Evolutionary conservation across 2,888 invertebrate genomes (phyloP).

Genomic region (Xestia c-nigrum): DNA sequence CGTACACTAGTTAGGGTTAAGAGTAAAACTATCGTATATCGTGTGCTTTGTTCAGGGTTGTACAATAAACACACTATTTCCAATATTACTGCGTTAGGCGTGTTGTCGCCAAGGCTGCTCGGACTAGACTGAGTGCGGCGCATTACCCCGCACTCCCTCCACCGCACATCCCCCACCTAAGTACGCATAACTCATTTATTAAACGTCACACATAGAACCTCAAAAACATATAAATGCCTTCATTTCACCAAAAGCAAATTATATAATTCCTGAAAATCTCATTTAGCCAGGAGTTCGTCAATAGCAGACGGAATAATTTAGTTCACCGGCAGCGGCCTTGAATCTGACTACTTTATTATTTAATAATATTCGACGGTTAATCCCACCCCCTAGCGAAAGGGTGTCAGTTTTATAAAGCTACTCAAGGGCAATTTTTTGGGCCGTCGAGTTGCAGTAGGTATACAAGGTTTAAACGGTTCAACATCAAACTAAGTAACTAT

Average conservation of each 20-base stretch:
- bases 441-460: neutral
- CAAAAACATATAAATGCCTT: neutral
- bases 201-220: neutral
- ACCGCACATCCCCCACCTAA: no score
- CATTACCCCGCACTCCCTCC: no score
- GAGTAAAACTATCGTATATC: no score
- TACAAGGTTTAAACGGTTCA: no score
- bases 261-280: conserved; percentile 6
- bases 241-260: neutral
- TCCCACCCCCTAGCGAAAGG: conserved; percentile 14
- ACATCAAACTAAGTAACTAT: no score
- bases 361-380: conserved; percentile 52
- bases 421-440: neutral
- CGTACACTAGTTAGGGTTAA: no score
- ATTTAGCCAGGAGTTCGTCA: conserved; percentile 36
- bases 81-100: no score
- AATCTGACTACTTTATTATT: conserved; percentile 57
- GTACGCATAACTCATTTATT: no score
- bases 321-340: conserved; percentile 23
- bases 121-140: no score
- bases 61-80: no score
- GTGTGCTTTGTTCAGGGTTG: no score
- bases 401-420: conserved; percentile 35
- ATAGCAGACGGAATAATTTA: conserved; percentile 57
- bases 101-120: no score